These are phyloP conservation scores for Pomacea canaliculata DNA, from an alignment of 2,888 invertebrate species.

Conservation along the genomic window DNA sequence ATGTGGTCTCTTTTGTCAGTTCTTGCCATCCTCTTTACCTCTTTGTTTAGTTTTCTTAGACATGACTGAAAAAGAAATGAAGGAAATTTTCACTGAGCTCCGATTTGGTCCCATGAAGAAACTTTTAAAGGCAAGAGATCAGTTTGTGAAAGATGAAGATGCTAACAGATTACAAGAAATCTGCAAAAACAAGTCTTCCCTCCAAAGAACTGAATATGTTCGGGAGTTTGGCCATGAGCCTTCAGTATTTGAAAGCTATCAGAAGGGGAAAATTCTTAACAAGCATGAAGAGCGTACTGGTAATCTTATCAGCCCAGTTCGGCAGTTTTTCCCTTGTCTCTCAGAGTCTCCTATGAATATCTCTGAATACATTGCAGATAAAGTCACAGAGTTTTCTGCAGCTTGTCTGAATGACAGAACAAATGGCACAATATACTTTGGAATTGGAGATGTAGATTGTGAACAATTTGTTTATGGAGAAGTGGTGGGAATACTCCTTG, in stretches of 20 bases:
- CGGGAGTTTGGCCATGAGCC: slow-evolving; percentile 21
- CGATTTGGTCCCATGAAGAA: slow-evolving; percentile 26
- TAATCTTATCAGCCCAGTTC: slow-evolving; percentile 24
- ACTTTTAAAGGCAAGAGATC: slow-evolving; percentile 11
- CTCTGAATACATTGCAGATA: slow-evolving; percentile 18
- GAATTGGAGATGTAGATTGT: slow-evolving; percentile 27
- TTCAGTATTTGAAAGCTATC: slow-evolving; percentile 18
- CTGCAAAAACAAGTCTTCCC: neutral
- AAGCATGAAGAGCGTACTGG: slow-evolving; percentile 4
- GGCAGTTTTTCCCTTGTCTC: slow-evolving; percentile 14
- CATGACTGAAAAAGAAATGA: slow-evolving; percentile 22
- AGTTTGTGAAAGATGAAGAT: neutral
- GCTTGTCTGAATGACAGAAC: slow-evolving; percentile 33
- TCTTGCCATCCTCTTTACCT: too few relatives aligned
- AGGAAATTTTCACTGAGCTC: slow-evolving; percentile 17
- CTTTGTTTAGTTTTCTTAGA: slow-evolving; percentile 19
- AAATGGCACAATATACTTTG: slow-evolving; percentile 35
- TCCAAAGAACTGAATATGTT: slow-evolving; percentile 15
- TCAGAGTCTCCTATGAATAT: neutral
- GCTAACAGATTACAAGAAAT: neutral
- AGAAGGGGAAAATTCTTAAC: slow-evolving; percentile 1
- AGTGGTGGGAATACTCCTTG: slow-evolving; percentile 31
- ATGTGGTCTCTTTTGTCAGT: too few relatives aligned
- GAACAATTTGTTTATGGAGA: slow-evolving; percentile 28
- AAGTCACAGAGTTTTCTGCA: slow-evolving; percentile 33